Percentiles rank a stretch among this genome's conserved stretches.
These are phyloP conservation scores for Coracopsis vasa DNA, from an alignment of 2,113 vertebrate genomes.

Conservation along the genomic window DNA sequence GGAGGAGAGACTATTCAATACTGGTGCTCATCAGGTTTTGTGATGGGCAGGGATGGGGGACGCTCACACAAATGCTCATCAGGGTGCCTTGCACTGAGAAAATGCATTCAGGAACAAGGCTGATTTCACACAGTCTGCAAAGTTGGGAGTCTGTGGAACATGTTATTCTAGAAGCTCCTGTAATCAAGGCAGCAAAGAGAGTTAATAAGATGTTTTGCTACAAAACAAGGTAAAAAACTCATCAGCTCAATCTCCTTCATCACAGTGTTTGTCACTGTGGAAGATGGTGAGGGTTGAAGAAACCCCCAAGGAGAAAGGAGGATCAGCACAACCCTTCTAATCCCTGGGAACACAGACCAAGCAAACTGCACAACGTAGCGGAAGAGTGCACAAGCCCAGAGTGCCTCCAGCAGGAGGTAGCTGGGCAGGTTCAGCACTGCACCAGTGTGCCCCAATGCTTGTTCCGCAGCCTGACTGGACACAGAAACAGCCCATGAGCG, in stretches of 20 bases:
- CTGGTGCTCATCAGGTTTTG: neutral
- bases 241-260: neutral
- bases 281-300: neutral
- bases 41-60: neutral
- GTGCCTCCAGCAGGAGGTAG: neutral
- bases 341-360: neutral
- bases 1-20: neutral
- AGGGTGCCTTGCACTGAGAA: neutral
- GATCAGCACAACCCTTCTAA: neutral
- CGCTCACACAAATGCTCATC: neutral
- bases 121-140: neutral
- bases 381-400: neutral
- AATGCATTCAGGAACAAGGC: neutral
- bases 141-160: neutral
- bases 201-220: neutral
- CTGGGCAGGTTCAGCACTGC: neutral
- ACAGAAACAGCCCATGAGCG: neutral
- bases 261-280: neutral
- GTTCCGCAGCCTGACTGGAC: neutral
- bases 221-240: neutral
- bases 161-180: neutral
- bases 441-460: rapidly evolving
- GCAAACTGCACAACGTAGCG: neutral
- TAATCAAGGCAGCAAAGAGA: neutral
- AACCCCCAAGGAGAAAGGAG: neutral